Evolutionary conservation across 2,797 vertebrate species (phyloP).

Genomic region (Chloroceryle amazona): DNA sequence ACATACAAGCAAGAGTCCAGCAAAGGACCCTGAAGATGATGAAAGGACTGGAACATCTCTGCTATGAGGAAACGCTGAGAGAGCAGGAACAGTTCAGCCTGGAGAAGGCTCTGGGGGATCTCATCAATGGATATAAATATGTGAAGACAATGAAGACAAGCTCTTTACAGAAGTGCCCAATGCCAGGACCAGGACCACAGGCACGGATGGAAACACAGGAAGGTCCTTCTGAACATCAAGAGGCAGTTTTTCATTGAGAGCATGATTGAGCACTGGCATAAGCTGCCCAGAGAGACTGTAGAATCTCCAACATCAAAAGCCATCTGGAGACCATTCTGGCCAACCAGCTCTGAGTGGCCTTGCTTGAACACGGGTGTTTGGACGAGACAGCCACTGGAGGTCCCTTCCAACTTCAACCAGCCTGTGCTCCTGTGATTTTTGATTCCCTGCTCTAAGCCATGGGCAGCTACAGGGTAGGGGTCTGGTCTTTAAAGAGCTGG

Average conservation of each 20-base stretch:
- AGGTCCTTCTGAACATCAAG: background rate
- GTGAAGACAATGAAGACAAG: background rate
- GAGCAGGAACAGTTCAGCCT: background rate
- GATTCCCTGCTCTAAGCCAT: background rate
- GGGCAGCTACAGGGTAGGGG: background rate
- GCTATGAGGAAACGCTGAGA: background rate
- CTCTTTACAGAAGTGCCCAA: background rate
- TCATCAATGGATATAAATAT: background rate
- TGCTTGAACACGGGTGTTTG: background rate
- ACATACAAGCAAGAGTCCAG: background rate
- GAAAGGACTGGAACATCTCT: background rate
- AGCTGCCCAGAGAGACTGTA: background rate
- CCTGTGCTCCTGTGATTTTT: background rate
- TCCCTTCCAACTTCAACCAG: background rate
- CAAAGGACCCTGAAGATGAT: background rate
- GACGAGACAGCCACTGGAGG: background rate
- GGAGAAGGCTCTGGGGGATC: background rate
- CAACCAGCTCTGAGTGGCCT: background rate
- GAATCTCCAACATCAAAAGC: background rate
- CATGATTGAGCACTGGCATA: background rate
- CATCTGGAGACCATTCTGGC: background rate
- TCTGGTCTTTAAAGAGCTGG: background rate
- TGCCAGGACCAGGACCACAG: background rate
- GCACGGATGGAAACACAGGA: background rate
- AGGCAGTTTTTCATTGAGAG: background rate